Base-by-base conservation (phyloP, 1,140 invertebrate species). In the Bombus waltoni region DNA sequence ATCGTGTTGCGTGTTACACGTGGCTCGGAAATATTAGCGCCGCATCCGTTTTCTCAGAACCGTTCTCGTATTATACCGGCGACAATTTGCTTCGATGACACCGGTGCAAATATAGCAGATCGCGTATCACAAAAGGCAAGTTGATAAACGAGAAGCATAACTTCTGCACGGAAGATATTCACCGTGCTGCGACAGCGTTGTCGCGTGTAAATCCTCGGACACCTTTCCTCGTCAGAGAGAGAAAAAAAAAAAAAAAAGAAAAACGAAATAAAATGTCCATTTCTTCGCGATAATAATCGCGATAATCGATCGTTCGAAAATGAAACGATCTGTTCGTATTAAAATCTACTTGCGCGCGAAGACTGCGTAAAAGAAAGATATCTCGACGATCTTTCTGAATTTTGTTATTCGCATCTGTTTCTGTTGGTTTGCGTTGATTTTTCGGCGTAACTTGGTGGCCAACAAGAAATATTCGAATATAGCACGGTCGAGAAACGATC, bases 31-130 rank as follows among this genome's bases (percentile, higher is more conserved):
- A 86, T 85, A 83, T 70, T 86, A 73, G 66, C 70, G 88, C 74
- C 92, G 92, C 93, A 94, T 92, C 87, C 90, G 90, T 88, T 90
- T 94, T 94, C 93, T 87, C 88, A 73, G 93, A 94, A 93, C 62
- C 86, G 85, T 87, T 93, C 93, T 93, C 91, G 89, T 92, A 92
- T 93, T 92, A 92, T 91, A 92, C 74, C 86, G 86, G 86, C 88
- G 91, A 90, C 77, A 74, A 85, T 87, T 91, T 86, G 85, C 90
- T 74, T 85, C 79, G 89, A 91, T 91, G 92, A 88, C 90, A 92
- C 90, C 91, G 89, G 66, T 76, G 85, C 86, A 86, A 91, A 90
- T 87, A 87, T 87, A 88, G 90, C 89, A 88, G 88, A 90, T 91
- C 89, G 91, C 88, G 77, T 88, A 86, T 87, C 85, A 83, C 87